These are phyloP conservation scores for Solenopsis fugax DNA, from an alignment of 1,140 invertebrate genomes.

Conservation along the genomic window DNA sequence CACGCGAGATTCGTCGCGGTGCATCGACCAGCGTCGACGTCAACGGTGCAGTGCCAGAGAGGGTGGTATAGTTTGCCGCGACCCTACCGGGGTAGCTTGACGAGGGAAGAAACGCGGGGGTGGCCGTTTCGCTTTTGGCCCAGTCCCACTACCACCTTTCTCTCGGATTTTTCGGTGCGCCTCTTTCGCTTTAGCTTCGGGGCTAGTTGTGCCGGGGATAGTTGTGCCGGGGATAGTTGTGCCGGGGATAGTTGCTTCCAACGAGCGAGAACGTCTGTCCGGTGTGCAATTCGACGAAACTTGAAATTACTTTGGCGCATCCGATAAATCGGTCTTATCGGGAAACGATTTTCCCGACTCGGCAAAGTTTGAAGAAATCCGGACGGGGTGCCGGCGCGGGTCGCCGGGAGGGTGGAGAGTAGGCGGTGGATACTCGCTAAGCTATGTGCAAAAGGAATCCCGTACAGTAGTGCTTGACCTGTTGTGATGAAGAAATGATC, in stretches of 20 bases:
- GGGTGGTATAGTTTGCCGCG: constrained; percentile 42
- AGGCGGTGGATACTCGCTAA: not conserved
- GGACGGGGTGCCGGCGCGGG: constrained; percentile 23
- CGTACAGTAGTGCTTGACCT: not conserved
- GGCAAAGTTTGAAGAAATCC: constrained; percentile 43
- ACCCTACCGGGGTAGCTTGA: not conserved
- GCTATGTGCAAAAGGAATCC: not conserved
- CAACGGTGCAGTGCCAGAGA: constrained; percentile 57
- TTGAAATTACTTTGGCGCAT: constrained; percentile 57
- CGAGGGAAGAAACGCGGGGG: constrained; percentile 44
- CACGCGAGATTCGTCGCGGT: constrained; percentile 27
- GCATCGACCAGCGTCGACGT: constrained; percentile 46
- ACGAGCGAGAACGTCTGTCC: constrained; percentile 1
- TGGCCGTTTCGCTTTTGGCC: not conserved
- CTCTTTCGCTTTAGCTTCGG: not conserved
- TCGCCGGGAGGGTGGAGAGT: not conserved
- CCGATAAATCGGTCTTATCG: constrained; percentile 53
- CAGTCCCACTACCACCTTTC: not conserved
- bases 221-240: not conserved
- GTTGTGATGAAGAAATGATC: constrained; percentile 8
- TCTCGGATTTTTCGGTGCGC: constrained; percentile 46
- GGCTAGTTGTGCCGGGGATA: not conserved
- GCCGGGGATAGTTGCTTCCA: not conserved
- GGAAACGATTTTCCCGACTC: constrained; percentile 49
- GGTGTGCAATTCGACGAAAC: constrained; percentile 34